These are phyloP conservation scores for Lamellibrachia columna DNA, from an alignment of 2,888 invertebrate genomes.

Conservation along the genomic window DNA sequence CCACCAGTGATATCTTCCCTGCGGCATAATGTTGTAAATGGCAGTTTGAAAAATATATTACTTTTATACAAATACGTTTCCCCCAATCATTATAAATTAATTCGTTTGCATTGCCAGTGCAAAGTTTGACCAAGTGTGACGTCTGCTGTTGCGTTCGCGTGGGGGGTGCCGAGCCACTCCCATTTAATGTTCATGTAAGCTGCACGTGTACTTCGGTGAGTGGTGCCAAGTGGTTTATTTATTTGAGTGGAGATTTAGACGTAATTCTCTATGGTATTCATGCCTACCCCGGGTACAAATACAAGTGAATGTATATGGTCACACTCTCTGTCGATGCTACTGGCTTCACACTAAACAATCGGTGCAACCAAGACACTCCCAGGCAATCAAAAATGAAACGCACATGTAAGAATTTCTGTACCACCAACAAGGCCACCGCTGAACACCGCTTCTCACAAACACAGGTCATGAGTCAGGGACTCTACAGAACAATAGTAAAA, in stretches of 20 bases:
- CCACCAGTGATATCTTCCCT: not conserved
- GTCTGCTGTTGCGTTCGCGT: too few relatives aligned
- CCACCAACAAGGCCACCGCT: not conserved
- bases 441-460: not conserved
- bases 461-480: not conserved
- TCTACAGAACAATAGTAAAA: constrained; percentile 6
- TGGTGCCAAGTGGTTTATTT: too few relatives aligned
- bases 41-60: too few relatives aligned
- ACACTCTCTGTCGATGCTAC: not conserved
- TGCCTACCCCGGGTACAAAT: not conserved
- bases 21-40: too few relatives aligned
- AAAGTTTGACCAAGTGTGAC: too few relatives aligned
- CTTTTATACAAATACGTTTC: too few relatives aligned
- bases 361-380: not conserved
- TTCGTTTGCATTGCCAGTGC: too few relatives aligned
- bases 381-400: constrained; percentile 3
- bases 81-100: too few relatives aligned
- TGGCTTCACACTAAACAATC: not conserved
- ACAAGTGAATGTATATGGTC: not conserved
- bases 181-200: too few relatives aligned
- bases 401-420: not conserved
- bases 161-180: too few relatives aligned
- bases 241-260: not conserved
- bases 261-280: not conserved
- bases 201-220: too few relatives aligned